Evolutionary conservation across 2,113 vertebrate genomes (phyloP), one percentile per base, ranked within the genome.

Genomic region (Dasypus novemcinctus): DNA sequence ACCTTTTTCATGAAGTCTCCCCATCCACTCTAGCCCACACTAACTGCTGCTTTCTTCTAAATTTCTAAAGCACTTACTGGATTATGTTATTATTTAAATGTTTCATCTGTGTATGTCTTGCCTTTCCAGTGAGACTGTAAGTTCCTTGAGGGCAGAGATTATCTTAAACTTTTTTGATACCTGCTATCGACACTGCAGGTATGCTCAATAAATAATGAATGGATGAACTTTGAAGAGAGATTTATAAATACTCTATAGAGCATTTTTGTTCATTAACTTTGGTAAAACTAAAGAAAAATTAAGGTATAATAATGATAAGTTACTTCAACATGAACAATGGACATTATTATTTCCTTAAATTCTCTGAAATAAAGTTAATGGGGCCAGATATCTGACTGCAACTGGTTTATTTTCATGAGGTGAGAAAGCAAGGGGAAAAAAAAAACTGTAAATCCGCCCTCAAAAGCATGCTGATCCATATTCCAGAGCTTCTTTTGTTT

Each of bases 401-500:
- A 87, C 43, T 94, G 69, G 61, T 97, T 97, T 96, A 97, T 97
- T 97, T 95, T 95, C 88, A 89, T 27, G 68, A 17, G 49, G 68
- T 83, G 63, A 79, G 41, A 33, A 86, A 95, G 59, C 20, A 63
- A 91, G 82, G 20, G 78, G 33, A 3, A 71, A 38, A 94, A 38
- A 94, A 69, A 61, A 64, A 91, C 66, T 95, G 86, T 91, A 86
- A 97, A 81, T 97, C 96, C 94, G 95, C 83, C 96, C 97, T 93
- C 43, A 95, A 91, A 90, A 95, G 89, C 91, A 96, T 92, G 95
- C 83, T 96, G 97, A 97, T 98, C 97, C 97, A 91, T 93, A 86
- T 97, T 96, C 95, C 94, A 93, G 75, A 96, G 93, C 96, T 97
- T 95, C 97, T 95, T 96, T 96, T 92, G 94, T 93, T 96, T 95